These are phyloP conservation scores for Masticophis lateralis DNA, from an alignment of 2,797 vertebrate species.

Conservation along the genomic window DNA sequence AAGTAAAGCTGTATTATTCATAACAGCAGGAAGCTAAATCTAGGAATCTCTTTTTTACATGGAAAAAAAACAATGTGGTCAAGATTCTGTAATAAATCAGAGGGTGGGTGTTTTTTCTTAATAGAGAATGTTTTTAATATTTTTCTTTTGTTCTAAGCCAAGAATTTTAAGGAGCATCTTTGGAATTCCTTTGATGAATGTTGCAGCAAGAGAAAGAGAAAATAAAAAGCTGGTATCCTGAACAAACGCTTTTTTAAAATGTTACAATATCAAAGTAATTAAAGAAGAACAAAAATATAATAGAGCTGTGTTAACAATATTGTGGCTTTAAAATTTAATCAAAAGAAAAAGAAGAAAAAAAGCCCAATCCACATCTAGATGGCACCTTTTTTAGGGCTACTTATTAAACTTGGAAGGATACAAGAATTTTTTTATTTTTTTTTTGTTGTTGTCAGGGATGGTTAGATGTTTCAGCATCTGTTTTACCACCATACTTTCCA, in stretches of 20 bases:
- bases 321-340: background rate
- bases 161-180: background rate
- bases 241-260: background rate
- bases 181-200: constrained; percentile 1
- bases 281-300: background rate
- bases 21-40: constrained; percentile 42
- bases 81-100: constrained; percentile 37
- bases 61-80: constrained; percentile 32
- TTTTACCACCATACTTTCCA: background rate
- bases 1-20: constrained; percentile 41
- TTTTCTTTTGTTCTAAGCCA: background rate
- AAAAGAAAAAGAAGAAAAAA: background rate
- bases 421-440: background rate
- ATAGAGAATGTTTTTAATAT: background rate
- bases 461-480: background rate
- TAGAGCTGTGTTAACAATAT: background rate
- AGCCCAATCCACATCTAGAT: background rate
- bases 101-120: background rate
- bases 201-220: background rate
- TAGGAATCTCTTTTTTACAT: constrained; percentile 33
- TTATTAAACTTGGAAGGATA: background rate
- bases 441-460: no score
- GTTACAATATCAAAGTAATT: background rate
- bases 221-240: background rate
- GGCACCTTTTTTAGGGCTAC: background rate